Conservation (phyloP, 64 coral and sea anemone genomes). For the Trachythela sp. region DNA sequence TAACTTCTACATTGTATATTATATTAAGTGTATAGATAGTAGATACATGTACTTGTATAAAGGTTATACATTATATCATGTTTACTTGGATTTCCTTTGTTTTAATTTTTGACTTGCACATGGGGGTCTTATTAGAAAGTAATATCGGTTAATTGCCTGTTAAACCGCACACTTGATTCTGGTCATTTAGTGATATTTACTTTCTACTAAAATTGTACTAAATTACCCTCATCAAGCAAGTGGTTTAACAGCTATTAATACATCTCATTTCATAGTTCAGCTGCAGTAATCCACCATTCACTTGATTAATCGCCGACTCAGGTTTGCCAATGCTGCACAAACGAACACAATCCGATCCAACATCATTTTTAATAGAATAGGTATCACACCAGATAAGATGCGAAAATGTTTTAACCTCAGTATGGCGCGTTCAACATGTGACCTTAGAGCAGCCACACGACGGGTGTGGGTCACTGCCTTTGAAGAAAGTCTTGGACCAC, state of each 20-base stretch:
- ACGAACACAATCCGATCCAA: constrained; percentile 1
- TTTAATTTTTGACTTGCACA: too few species aligned
- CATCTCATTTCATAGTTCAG: too few species aligned
- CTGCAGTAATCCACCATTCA: too few species aligned
- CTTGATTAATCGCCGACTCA: background rate
- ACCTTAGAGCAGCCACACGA: constrained; percentile 30
- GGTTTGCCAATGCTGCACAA: constrained; percentile 14
- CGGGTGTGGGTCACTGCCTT: constrained; percentile 48
- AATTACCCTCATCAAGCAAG: background rate
- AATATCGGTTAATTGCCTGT: too few species aligned
- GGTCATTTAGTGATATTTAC: too few species aligned
- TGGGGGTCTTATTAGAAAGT: too few species aligned
- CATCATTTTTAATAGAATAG: constrained; percentile 1
- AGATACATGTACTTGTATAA: background rate
- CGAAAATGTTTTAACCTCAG: constrained; percentile 14
- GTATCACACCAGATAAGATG: constrained; percentile 9
- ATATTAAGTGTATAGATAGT: background rate
- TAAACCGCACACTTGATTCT: too few species aligned
- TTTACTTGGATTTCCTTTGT: background rate
- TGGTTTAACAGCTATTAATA: background rate
- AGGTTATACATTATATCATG: background rate
- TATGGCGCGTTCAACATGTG: constrained; percentile 7
- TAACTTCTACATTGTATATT: too few species aligned
- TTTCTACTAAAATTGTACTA: background rate
- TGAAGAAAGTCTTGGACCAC: constrained; percentile 43